Evolutionary conservation across 2,797 vertebrate species (phyloP).

Genomic region (Gymnocypris eckloni): DNA sequence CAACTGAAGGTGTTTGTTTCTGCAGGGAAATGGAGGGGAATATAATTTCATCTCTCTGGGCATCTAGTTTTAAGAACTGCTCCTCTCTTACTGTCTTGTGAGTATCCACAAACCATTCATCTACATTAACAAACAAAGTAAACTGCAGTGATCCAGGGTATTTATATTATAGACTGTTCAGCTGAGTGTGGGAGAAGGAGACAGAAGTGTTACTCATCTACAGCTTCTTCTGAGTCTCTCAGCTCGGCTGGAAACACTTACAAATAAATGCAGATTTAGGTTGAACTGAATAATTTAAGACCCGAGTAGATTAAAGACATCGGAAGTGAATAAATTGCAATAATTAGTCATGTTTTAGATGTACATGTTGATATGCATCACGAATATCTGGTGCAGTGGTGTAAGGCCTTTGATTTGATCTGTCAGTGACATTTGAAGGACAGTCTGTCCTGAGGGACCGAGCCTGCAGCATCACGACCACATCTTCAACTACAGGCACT

Average conservation of each 20-base stretch:
- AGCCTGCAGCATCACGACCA: not conserved
- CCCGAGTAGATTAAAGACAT: constrained; percentile 13
- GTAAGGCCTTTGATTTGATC: constrained; percentile 32
- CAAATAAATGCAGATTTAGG: constrained; percentile 43
- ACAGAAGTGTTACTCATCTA: not conserved
- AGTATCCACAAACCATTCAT: constrained; percentile 57
- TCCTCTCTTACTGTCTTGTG: constrained; percentile 69
- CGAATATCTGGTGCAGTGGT: not conserved
- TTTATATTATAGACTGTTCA: not conserved
- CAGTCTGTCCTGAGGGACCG: not conserved
- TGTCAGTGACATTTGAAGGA: constrained; percentile 32
- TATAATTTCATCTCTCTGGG: constrained; percentile 59
- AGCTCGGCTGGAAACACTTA: constrained; percentile 19
- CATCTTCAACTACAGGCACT: not conserved
- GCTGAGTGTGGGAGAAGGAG: not conserved
- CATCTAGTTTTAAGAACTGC: constrained; percentile 69
- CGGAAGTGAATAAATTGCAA: constrained; percentile 51
- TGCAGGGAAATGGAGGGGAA: constrained; percentile 74
- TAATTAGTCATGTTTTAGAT: constrained; percentile 31
- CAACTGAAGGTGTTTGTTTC: constrained; percentile 26
- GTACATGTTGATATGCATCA: constrained; percentile 42
- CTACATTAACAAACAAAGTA: not conserved
- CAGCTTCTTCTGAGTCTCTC: not conserved
- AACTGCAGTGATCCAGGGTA: not conserved
- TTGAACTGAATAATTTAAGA: constrained; percentile 40